Evolutionary conservation across 2,113 vertebrate genomes (phyloP), one percentile per base, ranked within the genome.

Genomic region (Leucosticte australis): DNA sequence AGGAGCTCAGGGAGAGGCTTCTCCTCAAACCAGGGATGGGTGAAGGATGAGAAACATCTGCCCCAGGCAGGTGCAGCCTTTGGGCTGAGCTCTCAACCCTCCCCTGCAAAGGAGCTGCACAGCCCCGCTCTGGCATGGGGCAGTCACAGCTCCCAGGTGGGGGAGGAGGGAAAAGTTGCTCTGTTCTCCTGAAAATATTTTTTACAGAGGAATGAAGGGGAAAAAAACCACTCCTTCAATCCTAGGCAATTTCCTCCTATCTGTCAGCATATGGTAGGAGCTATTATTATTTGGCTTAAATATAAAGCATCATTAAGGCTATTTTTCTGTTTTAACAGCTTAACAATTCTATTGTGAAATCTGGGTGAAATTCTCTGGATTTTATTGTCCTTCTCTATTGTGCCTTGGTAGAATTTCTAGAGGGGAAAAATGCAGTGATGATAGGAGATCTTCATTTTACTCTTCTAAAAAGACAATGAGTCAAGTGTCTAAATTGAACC

Each of bases 281-380:
- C 57, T 87, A 52, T 96, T 80, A 91, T 53, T 94, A 87, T 76
- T 68, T 93, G 82, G 92, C 71, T 90, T 87, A 76, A 83, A 82
- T 64, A 91, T 60, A 77, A 86, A 90, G 47, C 50, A 94, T 60
- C 56, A 33, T 64, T 77, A 91, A 67, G 83, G 24, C 42, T 90
- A 62, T 95, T 96, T 93, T 96, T 94, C 83, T 85, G 13, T 87
- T 91, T 90, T 78, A 96, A 60, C 47, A 94, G 59, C 57, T 92
- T 71, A 69, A 96, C 53, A 67, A 93, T 94, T 88, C 81, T 89
- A 39, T 95, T 96, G 95, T 81, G 87, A 94, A 97, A 96, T 91
- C 83, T 68, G 81, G 33, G 78, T 79, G 85, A 69, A 92, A 84
- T 83, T 90, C 77, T 91, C 78, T 87, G 53, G 46, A 39, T 73